phyloP scores from a whole-genome alignment of 2,113 vertebrate species.

The Chaetorhynchus papuensis region DNA sequence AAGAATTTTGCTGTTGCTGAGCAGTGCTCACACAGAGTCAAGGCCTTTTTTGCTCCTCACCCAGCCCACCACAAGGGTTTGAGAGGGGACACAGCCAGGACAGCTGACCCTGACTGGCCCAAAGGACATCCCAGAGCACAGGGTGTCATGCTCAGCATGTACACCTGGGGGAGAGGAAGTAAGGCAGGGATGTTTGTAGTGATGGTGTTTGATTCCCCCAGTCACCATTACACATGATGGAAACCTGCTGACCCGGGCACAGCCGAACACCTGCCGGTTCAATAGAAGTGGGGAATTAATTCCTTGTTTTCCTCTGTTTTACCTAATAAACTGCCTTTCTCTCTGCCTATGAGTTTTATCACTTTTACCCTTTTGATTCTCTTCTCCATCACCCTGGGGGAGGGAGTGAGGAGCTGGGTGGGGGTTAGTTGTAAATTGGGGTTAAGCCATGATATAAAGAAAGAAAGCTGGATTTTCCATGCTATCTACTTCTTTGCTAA shows the following conservation, averaged over 20 bases:
- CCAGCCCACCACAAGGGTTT: neutral
- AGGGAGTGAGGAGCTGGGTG: accelerated
- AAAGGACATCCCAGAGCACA: accelerated
- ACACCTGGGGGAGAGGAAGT: no score
- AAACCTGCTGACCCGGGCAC: neutral
- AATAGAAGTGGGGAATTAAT: neutral
- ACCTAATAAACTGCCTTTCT: neutral
- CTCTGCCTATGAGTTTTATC: neutral
- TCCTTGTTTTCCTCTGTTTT: neutral
- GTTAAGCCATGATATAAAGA: neutral
- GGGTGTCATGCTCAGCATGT: no score
- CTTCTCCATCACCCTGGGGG: neutral
- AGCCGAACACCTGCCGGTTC: neutral
- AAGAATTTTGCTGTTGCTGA: neutral
- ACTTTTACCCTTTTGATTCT: neutral
- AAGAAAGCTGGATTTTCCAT: neutral
- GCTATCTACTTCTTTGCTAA: neutral
- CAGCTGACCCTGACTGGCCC: neutral
- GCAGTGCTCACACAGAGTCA: neutral
- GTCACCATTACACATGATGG: accelerated
- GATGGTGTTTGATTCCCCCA: neutral
- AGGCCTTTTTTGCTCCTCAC: neutral
- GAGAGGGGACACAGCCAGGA: neutral
- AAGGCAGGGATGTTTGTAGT: accelerated
- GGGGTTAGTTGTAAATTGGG: neutral